phyloP scores from a whole-genome alignment of 1,140 invertebrate species.

The Camponotus pennsylvanicus region DNA sequence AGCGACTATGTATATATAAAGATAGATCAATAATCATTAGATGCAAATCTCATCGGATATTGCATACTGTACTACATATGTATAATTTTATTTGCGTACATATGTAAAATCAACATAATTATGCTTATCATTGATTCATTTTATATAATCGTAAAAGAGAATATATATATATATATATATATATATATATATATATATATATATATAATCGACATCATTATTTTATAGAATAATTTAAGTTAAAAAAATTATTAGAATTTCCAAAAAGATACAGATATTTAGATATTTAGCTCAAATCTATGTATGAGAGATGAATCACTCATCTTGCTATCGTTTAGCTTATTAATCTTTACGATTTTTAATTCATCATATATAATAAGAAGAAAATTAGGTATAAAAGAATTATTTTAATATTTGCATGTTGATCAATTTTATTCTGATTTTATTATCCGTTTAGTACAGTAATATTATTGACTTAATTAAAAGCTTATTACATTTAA shows the following conservation, averaged over 20 bases:
- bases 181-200: too few species aligned
- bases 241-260: neutral
- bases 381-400: neutral
- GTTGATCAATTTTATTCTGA: neutral
- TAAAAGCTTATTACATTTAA: slow-evolving; percentile 10
- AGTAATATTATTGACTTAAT: slow-evolving; percentile 24
- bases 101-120: neutral
- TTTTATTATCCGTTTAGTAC: neutral
- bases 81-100: neutral
- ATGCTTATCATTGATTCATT: neutral
- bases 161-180: too few species aligned
- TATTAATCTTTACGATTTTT: neutral
- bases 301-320: neutral
- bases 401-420: neutral
- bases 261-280: neutral
- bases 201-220: neutral
- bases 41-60: neutral
- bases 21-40: neutral
- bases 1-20: neutral
- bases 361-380: neutral
- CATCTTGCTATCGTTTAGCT: neutral
- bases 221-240: neutral
- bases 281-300: neutral
- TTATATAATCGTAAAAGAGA: neutral
- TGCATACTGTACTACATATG: neutral